Percentiles rank a stretch among this genome's conserved stretches.
These are phyloP conservation scores for Oenanthe melanoleuca DNA, from an alignment of 2,113 vertebrate species.

Conservation along the genomic window DNA sequence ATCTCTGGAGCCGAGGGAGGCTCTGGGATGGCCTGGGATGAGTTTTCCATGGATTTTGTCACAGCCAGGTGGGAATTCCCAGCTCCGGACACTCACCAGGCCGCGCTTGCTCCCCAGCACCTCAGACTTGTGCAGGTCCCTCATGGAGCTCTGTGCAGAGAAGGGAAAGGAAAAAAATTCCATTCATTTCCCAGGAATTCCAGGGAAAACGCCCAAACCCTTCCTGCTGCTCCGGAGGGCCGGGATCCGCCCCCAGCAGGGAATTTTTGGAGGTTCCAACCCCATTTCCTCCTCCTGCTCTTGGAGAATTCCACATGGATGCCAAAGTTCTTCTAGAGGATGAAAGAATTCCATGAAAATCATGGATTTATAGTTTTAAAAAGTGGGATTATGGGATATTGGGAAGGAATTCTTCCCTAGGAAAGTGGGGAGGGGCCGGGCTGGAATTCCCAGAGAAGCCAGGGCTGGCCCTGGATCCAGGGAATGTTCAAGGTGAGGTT, in stretches of 20 bases:
- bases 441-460: not conserved
- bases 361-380: fast-evolving
- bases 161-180: conserved; percentile 47
- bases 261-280: not conserved
- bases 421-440: not conserved
- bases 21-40: not conserved
- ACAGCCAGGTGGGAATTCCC: not conserved
- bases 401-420: not conserved
- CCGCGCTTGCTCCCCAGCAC: conserved; percentile 30
- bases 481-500: not conserved
- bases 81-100: conserved; percentile 36
- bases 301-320: fast-evolving
- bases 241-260: fast-evolving
- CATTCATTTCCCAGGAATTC: not conserved
- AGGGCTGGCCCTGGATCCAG: not conserved
- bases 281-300: fast-evolving
- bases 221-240: fast-evolving
- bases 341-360: not conserved
- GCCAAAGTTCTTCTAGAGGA: not conserved
- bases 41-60: not conserved
- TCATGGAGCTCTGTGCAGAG: conserved; percentile 50
- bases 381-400: not conserved
- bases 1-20: not conserved
- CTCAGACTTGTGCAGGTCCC: conserved; percentile 32
- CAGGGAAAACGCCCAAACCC: not conserved